Conservation (phyloP, 2,888 invertebrate species). For the Heliconius ismenius region DNA sequence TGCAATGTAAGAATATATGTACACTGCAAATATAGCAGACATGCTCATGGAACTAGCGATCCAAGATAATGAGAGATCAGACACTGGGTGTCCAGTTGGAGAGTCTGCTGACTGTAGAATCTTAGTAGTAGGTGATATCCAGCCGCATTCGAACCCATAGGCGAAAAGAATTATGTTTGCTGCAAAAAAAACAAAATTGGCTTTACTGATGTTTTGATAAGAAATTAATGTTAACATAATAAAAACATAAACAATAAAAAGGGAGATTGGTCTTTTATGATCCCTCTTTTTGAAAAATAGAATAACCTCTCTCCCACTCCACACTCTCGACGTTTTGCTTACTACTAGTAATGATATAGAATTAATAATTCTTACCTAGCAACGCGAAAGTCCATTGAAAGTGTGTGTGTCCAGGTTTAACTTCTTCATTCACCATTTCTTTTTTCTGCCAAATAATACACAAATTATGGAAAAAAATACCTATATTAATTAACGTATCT, state of each 20-base stretch:
- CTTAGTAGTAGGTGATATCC: constrained; percentile 66
- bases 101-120: constrained; percentile 56
- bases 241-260: too few species aligned
- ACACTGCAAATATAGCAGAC: constrained; percentile 57
- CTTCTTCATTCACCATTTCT: constrained; percentile 7
- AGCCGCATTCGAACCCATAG: constrained; percentile 66
- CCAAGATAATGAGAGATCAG: constrained; percentile 68
- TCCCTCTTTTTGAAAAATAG: too few species aligned
- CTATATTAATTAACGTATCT: neutral
- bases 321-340: too few species aligned
- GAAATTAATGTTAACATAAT: too few species aligned
- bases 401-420: constrained; percentile 33
- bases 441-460: neutral
- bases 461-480: neutral
- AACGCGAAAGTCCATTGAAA: constrained; percentile 38
- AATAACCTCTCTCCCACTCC: too few species aligned
- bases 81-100: constrained; percentile 60
- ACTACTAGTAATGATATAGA: too few species aligned
- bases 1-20: constrained; percentile 69
- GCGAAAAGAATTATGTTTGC: constrained; percentile 37
- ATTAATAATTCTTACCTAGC: constrained; percentile 27
- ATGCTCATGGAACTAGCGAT: constrained; percentile 70
- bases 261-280: too few species aligned
- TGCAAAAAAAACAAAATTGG: constrained; percentile 9
- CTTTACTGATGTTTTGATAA: too few species aligned